Evolutionary conservation across 2,797 vertebrate genomes (phyloP).

Genomic region (Okamejei kenojei): DNA sequence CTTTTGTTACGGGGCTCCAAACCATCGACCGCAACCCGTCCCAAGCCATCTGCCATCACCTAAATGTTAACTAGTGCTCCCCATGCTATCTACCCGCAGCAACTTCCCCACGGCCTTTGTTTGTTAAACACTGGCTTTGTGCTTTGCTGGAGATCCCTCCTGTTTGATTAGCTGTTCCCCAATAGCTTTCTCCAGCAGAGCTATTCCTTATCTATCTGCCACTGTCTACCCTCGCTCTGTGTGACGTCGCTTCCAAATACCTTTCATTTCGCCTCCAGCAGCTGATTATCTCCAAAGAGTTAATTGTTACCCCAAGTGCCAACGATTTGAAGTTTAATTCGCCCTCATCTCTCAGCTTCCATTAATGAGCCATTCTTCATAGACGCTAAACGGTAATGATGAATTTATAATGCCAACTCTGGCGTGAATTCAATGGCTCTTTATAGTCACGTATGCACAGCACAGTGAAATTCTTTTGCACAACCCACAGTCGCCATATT

Average conservation of each 20-base stretch:
- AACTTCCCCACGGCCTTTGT: slow-evolving; percentile 51
- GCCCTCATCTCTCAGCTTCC: slow-evolving; percentile 65
- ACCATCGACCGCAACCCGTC: slow-evolving; percentile 49
- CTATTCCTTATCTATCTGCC: slow-evolving; percentile 55
- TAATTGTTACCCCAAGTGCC: slow-evolving; percentile 72
- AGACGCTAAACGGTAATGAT: slow-evolving; percentile 68
- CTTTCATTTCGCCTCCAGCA: slow-evolving; percentile 77
- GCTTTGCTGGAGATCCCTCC: slow-evolving; percentile 46
- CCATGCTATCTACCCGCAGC: slow-evolving; percentile 40
- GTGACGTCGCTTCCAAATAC: slow-evolving; percentile 61
- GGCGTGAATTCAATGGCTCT: slow-evolving; percentile 52
- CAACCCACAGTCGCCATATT: too few relatives aligned
- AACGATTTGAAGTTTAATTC: slow-evolving; percentile 65
- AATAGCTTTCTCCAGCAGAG: slow-evolving; percentile 54
- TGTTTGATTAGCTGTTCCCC: slow-evolving; percentile 52
- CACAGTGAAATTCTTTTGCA: too few relatives aligned
- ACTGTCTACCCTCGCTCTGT: slow-evolving; percentile 55
- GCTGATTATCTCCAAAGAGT: slow-evolving; percentile 76
- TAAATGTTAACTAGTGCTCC: slow-evolving; percentile 50
- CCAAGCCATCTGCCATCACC: slow-evolving; percentile 61
- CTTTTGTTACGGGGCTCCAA: slow-evolving; percentile 51
- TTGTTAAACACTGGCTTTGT: slow-evolving; percentile 49
- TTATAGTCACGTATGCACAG: too few relatives aligned
- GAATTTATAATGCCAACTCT: slow-evolving; percentile 66
- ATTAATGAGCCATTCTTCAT: slow-evolving; percentile 65